Base-by-base conservation (phyloP, 2,113 vertebrate genomes). In the Paradoxurus hermaphroditus region DNA sequence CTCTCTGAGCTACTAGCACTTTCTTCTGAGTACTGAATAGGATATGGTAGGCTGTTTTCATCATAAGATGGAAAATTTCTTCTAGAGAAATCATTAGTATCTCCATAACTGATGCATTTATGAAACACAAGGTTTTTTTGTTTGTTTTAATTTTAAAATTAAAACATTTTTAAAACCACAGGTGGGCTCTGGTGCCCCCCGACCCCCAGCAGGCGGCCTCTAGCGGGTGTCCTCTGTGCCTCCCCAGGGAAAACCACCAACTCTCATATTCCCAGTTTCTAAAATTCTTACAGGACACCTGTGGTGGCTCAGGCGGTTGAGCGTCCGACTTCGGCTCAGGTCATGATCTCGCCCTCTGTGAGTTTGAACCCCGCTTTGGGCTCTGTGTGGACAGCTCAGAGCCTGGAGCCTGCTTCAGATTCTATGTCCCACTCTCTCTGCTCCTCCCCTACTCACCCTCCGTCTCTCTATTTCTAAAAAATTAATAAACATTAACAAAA, bases 101-200 rank as follows among this genome's bases (percentile, higher is more conserved):
- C 94, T 97, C 97, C n/a, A 83, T 92, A 95, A 97, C 92, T 95
- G 96, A 98, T 96, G 85, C 77, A 92, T 96, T 97, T 96, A 94
- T 91, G 82, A 98, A 95, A 97, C 92, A 97, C 92, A 97, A 94
- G 97, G 3, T 51, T 51, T 51, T 51, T 51, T 97, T 56, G 53
- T 56, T 56, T 21, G 7, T 19, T 56, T 21, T 56, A 94, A 98
- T 78, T 75, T 73, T 16, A 21, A 51, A 97, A 98, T 98, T 91
- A 97, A 90, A 98, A 93, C 53, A 3, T 21, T 56, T 56, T 56
- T 21, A 98, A 97, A 98, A 84, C 88, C 73, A 97, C 93, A 72
- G 93, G 85, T 72, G 70, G 97, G 93, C 92, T 96, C 41, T 1
- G 14, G 72, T 53, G 53, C 91, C 78, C 96, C 86, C 93, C 85